Conservation (phyloP, 2,113 vertebrate genomes). For the Larimichthys crocea region DNA sequence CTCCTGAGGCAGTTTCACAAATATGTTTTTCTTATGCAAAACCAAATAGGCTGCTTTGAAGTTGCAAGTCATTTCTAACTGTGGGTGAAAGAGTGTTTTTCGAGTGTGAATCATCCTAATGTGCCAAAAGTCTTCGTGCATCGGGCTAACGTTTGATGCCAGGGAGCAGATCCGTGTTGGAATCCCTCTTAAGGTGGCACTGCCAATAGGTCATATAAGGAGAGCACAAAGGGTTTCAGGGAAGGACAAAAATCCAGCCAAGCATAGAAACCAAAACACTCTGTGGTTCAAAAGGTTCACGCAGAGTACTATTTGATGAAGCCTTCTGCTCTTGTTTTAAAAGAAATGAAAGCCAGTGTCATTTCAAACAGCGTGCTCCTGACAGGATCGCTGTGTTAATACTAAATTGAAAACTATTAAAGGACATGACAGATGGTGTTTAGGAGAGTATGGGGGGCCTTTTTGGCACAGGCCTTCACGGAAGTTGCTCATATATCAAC, state of each 20-base stretch:
- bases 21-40: slow-evolving; percentile 54
- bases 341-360: slow-evolving; percentile 46
- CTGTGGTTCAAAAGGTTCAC: slow-evolving; percentile 57
- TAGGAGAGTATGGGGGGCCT: slow-evolving; percentile 5
- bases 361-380: slow-evolving; percentile 21
- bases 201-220: slow-evolving; percentile 60
- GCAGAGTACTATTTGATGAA: slow-evolving; percentile 45
- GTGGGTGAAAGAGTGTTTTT: slow-evolving; percentile 37
- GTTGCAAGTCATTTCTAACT: slow-evolving; percentile 51
- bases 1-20: slow-evolving; percentile 36
- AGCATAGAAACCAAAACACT: slow-evolving; percentile 55
- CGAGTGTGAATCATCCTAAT: slow-evolving; percentile 54
- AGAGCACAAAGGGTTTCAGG: slow-evolving; percentile 51
- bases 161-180: slow-evolving; percentile 50
- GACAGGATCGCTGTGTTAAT: slow-evolving; percentile 36
- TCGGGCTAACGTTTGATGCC: slow-evolving; percentile 48
- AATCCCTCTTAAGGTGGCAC: slow-evolving; percentile 51
- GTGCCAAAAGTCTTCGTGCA: slow-evolving; percentile 47
- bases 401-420: slow-evolving; percentile 47
- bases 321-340: slow-evolving; percentile 32
- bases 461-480: slow-evolving; percentile 29
- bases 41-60: slow-evolving; percentile 41
- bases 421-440: slow-evolving; percentile 52
- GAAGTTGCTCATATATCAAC: slow-evolving; percentile 50
- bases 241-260: slow-evolving; percentile 50